Percentiles rank a stretch among this genome's conserved stretches.
phyloP scores from a whole-genome alignment of 2,888 invertebrate species.

The Sceliomorpha sp. region DNA sequence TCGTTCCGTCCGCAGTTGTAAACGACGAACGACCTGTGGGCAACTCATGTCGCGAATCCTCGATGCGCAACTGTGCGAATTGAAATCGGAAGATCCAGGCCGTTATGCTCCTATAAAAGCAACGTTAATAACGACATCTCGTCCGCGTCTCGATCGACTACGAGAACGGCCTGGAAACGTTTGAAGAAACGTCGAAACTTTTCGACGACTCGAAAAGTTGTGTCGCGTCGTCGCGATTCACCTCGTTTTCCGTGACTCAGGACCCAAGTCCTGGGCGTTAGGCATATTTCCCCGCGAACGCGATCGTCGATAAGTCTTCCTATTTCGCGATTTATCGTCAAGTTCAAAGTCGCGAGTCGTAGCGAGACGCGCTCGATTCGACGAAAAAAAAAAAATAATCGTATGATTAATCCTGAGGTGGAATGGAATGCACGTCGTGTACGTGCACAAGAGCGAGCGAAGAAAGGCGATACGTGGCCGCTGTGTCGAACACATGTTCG shows the following conservation, averaged over 20 bases:
- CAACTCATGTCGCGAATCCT: conserved; percentile 29
- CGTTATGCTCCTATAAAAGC: conserved; percentile 2
- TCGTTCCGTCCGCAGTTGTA: conserved; percentile 36
- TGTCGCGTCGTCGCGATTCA: too few relatives aligned
- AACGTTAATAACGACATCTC: too few relatives aligned
- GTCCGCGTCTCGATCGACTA: background rate
- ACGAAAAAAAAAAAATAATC: background rate
- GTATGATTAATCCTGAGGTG: conserved; percentile 12
- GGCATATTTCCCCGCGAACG: too few relatives aligned
- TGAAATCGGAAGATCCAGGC: conserved; percentile 1
- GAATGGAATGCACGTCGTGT: conserved; percentile 23
- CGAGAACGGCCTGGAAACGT: too few relatives aligned
- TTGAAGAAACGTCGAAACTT: too few relatives aligned
- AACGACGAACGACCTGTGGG: conserved; percentile 34
- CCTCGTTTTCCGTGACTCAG: too few relatives aligned
- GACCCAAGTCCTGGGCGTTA: too few relatives aligned
- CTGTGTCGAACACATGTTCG: conserved; percentile 12
- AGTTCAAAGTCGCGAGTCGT: too few relatives aligned
- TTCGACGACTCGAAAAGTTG: too few relatives aligned
- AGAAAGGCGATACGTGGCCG: conserved; percentile 10
- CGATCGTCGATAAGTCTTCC: too few relatives aligned
- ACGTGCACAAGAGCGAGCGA: conserved; percentile 12
- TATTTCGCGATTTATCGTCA: too few relatives aligned
- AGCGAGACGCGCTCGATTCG: background rate
- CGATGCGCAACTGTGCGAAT: conserved; percentile 8